Evolutionary conservation across 2,113 vertebrate genomes (phyloP), one percentile per base, ranked within the genome.

Genomic region (Neomonachus schauinslandi): DNA sequence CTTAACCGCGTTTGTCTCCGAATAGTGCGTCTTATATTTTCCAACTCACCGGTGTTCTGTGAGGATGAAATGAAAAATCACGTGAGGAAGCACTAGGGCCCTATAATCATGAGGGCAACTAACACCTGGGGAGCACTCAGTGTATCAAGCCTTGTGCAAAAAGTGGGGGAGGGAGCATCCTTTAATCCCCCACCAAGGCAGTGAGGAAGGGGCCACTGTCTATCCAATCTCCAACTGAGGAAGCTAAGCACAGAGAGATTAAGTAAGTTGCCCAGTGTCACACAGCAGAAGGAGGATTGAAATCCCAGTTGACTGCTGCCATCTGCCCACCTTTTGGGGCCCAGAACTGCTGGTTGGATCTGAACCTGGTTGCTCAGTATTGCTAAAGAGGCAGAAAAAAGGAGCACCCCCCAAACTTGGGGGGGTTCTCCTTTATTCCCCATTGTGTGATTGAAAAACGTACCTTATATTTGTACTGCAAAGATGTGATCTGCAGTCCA

Each of bases 181-280:
- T 1, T 28, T 53, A 72, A 18, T 19, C 18, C 33, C 18, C 61
- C 1, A 7, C 19, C 13, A 26, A 76, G 55, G 22, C 16, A 12
- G 7, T 0, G 24, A 71, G 89, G 33, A 63, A 89, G 36, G 67
- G 59, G 24, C 36, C 5, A 4, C 53, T 53, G 0, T 46, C 36
- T 28, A 61, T 15, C 6, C 16, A 31, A 6, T 22, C 39, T 49
- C 80, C 57, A 18, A 3, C 16, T 57, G 33, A 87, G 39, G 65
- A 95, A 81, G 57, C 94, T 19, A 77, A 49, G 80, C 85, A 26
- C 55, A 57, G 49, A 91, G 49, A 51, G 57, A 33, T 49, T 85
- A 42, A 46, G 0, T 21, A 57, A 46, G 7, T 53, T 65, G 31
- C 72, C 42, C 4, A 11, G 59, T 22, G 49, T 53, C 72, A 79